phyloP scores from a whole-genome alignment of 2,113 vertebrate genomes.

The Ciconia boyciana region DNA sequence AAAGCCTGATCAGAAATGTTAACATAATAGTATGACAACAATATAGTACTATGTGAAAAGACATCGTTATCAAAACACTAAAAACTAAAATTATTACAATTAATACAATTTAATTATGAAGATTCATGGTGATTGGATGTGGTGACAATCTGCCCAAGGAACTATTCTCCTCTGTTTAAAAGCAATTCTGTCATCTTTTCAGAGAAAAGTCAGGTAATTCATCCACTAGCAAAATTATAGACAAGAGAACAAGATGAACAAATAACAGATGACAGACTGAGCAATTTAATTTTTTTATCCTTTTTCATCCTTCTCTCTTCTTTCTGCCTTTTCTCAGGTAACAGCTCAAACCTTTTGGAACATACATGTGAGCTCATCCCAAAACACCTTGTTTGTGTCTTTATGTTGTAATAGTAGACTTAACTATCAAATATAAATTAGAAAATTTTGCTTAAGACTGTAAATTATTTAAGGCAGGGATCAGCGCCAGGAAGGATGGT shows the following conservation, averaged over 20 bases:
- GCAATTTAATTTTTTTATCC: neutral
- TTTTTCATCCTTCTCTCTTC: neutral
- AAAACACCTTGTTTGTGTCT: neutral
- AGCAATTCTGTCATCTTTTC: neutral
- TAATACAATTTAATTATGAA: neutral
- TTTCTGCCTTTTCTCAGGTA: neutral
- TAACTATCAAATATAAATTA: neutral
- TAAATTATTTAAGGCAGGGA: neutral
- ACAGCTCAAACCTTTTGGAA: neutral
- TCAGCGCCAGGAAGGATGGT: neutral
- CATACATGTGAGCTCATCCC: neutral
- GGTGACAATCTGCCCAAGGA: neutral
- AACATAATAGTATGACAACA: neutral
- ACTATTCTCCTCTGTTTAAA: neutral
- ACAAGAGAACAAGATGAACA: neutral
- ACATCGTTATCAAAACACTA: neutral
- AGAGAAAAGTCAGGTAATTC: neutral
- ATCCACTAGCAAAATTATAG: neutral
- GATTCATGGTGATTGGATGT: neutral
- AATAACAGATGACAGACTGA: neutral
- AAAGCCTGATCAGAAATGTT: neutral
- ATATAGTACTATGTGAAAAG: neutral
- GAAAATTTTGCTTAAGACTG: neutral
- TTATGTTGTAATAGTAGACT: neutral
- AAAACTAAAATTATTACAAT: slow-evolving; percentile 17